Conservation (phyloP, 2,797 vertebrate genomes). For the Sarcoramphus papa region DNA sequence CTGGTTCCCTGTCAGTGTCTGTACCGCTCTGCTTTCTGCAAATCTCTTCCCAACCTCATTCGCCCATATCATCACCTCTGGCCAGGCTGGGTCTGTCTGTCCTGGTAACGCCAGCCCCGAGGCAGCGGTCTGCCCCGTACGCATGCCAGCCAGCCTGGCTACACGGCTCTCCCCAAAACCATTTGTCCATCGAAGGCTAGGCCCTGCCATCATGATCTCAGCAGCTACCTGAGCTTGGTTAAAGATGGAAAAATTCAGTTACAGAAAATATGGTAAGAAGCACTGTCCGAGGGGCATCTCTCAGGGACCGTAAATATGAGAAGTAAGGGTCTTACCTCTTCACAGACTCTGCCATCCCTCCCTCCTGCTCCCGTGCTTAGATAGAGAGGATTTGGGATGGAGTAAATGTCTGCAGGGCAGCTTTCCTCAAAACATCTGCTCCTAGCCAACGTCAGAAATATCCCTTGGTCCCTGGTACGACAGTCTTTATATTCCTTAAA, state of each 20-base stretch:
- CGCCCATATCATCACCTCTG: neutral
- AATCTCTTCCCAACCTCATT: neutral
- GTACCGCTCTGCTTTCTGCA: neutral
- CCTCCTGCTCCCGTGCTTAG: neutral
- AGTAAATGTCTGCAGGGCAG: neutral
- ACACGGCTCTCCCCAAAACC: neutral
- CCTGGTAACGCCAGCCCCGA: neutral
- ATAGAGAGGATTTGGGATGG: neutral
- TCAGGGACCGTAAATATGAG: neutral
- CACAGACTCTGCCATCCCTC: neutral
- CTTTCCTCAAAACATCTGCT: neutral
- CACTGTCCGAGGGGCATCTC: neutral
- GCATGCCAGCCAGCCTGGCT: neutral
- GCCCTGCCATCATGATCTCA: neutral
- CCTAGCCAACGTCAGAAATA: neutral
- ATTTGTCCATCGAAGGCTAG: neutral
- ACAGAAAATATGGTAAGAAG: neutral
- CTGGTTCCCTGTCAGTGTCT: neutral
- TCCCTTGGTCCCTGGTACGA: neutral
- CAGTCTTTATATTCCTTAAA: neutral
- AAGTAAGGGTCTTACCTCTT: neutral
- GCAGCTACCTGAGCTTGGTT: neutral
- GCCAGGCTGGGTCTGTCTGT: neutral
- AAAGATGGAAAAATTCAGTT: neutral
- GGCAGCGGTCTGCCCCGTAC: too few relatives aligned